Evolutionary conservation across 1,140 invertebrate genomes (phyloP).

Genomic region (Monochamus saltuarius): DNA sequence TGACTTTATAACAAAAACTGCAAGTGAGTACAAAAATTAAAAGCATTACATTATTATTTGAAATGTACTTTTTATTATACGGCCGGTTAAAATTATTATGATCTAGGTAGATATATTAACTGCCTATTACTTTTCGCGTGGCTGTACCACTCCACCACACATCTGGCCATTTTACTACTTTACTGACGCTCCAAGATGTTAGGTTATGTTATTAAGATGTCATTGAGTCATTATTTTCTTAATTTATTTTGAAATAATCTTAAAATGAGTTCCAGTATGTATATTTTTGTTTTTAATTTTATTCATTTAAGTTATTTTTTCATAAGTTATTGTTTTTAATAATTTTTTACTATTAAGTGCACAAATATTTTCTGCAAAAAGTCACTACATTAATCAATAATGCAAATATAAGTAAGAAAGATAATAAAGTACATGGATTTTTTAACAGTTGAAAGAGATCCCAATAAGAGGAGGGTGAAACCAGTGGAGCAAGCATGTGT

Average conservation of each 20-base stretch:
- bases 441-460: conserved; percentile 75
- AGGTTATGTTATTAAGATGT: conserved; percentile 9
- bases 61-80: too few species aligned
- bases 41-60: too few species aligned
- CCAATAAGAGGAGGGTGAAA: conserved; percentile 83
- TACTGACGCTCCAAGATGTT: conserved; percentile 3
- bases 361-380: background rate
- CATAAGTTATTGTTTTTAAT: background rate
- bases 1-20: too few species aligned
- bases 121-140: too few species aligned
- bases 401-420: background rate
- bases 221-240: background rate
- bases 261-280: conserved; percentile 9
- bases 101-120: too few species aligned
- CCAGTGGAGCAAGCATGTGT: conserved; percentile 76
- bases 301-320: background rate
- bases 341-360: background rate
- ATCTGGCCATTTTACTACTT: background rate
- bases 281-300: background rate
- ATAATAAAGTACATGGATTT: conserved; percentile 9
- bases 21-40: too few species aligned
- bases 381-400: background rate
- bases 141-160: too few species aligned
- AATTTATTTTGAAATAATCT: background rate
- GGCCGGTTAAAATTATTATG: too few species aligned